Evolutionary conservation across 2,888 invertebrate genomes (phyloP), one percentile per base, ranked within the genome.

Genomic region (Aproaerema taeniolella): DNA sequence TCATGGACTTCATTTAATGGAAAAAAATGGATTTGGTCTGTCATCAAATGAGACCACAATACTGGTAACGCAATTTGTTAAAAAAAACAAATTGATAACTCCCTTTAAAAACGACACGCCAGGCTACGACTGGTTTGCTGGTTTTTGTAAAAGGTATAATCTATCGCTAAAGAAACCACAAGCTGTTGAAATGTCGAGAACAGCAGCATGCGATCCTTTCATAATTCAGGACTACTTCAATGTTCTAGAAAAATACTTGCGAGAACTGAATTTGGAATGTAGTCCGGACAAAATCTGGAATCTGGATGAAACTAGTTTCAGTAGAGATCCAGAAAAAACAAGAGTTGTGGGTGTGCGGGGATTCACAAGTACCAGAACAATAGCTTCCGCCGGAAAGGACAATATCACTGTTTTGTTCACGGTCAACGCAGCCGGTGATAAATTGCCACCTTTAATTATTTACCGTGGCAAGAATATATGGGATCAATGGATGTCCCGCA

Each of bases 111-210:
- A 48, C 8, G 10, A 43, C n/a, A 16, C 8, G 29, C 46, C 47
- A 13, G 49, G 47, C 14, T 45, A 50, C 31, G 50, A 45, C 26
- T 50, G 47, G 42, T 42, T 47, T 40, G 16, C 28, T 31, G 28
- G 25, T 30, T 40, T 41, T 28, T 16, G 13, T 20, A 48, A 44
- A 36, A 39, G 47, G 36, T 25, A 50, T 39, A 51, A 46, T 30
- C 42, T 50, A 26, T 47, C 49, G 5, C 25, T 47, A 33, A 53
- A 47, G 34, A 49, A 49, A 10, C 33, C 33, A 20, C 33, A 33
- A 33, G 43, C 51, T 1, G 51, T 54, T 2, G 49, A 54, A 31
- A 38, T 45, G 24, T 46, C 52, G 1, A 43, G 47, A 37, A 52
- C 52, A 45, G 39, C 11, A 12, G 50, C 50, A 9, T 39, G 39